Conservation (phyloP, 2,113 vertebrate species). For the Clarias magur region DNA sequence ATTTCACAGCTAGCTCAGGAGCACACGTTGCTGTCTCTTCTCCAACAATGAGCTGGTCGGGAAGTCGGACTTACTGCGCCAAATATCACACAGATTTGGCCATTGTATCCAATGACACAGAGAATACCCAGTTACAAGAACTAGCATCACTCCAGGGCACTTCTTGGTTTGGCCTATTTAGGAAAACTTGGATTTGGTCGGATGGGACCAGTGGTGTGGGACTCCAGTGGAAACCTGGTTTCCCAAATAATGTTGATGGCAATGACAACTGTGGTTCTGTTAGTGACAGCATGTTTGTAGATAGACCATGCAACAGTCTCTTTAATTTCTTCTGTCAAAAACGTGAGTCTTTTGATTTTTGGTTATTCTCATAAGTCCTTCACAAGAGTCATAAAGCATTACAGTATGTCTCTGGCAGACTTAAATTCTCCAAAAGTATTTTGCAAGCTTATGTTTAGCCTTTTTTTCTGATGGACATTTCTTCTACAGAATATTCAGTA, state of each 20-base stretch:
- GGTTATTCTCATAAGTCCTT: too few relatives aligned
- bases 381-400: too few relatives aligned
- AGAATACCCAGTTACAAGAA: not conserved
- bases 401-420: too few relatives aligned
- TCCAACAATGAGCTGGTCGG: not conserved
- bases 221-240: not conserved
- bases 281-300: too few relatives aligned
- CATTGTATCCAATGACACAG: not conserved
- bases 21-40: not conserved
- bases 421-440: too few relatives aligned
- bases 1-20: constrained; percentile 7
- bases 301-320: too few relatives aligned
- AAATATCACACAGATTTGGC: not conserved
- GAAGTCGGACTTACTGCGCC: constrained; percentile 5
- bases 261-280: too few relatives aligned
- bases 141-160: not conserved
- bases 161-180: constrained; percentile 29
- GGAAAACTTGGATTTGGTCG: constrained; percentile 16
- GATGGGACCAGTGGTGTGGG: not conserved
- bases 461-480: not conserved
- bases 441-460: too few relatives aligned
- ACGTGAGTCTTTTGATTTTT: too few relatives aligned
- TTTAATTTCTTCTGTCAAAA: too few relatives aligned
- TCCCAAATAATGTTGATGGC: not conserved
- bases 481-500: not conserved